These are phyloP conservation scores for Drosophila albomicans DNA, from an alignment of 1,140 invertebrate species.

Conservation along the genomic window DNA sequence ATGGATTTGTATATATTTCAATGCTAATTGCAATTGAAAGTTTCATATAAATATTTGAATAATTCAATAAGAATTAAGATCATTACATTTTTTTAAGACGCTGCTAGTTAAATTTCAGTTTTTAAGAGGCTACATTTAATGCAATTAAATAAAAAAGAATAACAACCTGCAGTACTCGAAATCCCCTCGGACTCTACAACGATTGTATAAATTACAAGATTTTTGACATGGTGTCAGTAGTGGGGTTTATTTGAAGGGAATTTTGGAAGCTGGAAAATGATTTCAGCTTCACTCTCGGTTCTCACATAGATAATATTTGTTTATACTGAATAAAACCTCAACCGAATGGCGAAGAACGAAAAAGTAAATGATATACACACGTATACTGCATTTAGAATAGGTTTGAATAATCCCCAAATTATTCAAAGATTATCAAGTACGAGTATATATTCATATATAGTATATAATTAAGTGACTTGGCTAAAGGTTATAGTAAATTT, in stretches of 20 bases:
- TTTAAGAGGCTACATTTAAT: slow-evolving; percentile 69
- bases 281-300: slow-evolving; percentile 11
- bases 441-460: slow-evolving; percentile 45
- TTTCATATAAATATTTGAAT: slow-evolving; percentile 36
- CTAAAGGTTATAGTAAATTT: slow-evolving; percentile 68
- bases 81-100: slow-evolving; percentile 34
- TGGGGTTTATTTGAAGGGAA: not conserved
- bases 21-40: slow-evolving; percentile 12
- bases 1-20: slow-evolving; percentile 22
- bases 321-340: slow-evolving; percentile 64
- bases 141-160: slow-evolving; percentile 47
- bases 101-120: slow-evolving; percentile 64
- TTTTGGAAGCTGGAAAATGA: not conserved
- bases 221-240: not conserved
- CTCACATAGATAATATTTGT: slow-evolving; percentile 22
- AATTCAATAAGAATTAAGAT: slow-evolving; percentile 35
- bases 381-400: slow-evolving; percentile 79
- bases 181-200: not conserved
- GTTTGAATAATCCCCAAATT: slow-evolving; percentile 23
- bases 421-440: slow-evolving; percentile 21
- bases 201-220: not conserved
- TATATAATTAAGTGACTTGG: slow-evolving; percentile 55
- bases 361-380: slow-evolving; percentile 70
- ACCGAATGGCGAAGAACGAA: slow-evolving; percentile 38
- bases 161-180: not conserved